Evolutionary conservation across 2,888 invertebrate species (phyloP), one percentile per base, ranked within the genome.

Genomic region (Sipunculus nudus): DNA sequence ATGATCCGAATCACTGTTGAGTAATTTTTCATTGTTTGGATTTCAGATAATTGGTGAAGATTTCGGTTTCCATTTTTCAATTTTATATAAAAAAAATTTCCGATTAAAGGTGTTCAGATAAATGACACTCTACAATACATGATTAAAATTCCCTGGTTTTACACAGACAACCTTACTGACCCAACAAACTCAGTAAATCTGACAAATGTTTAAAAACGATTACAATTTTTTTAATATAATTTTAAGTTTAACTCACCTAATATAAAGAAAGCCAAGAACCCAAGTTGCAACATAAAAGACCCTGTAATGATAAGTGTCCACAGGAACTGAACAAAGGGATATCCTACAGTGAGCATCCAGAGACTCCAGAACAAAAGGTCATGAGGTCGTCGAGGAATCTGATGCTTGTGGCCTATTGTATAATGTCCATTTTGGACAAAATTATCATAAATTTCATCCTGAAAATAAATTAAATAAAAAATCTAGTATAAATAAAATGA

Each of bases 211-310:
- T n/a, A n/a, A n/a, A n/a, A n/a, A n/a, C n/a, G n/a, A n/a, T n/a
- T n/a, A n/a, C n/a, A 43, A 21, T 16, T 13, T 43, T 10, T 10
- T 43, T 10, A 19, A 19, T 10, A 10, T 13, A 10, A 43, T 19
- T 16, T 19, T 16, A 21, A 43, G 8, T 26, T 13, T 21, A 26
- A 91, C 92, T 90, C 87, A 94, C 94, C 91, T 76, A 89, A 87
- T 71, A 87, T 84, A 72, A 93, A 88, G 71, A 93, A 89, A 63
- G 88, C 88, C 75, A 88, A 86, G 65, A 88, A 91, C 77, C 91
- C 87, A 6, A 88, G 87, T 79, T 91, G 88, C 78, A 90, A 89
- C 29, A 90, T 72, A 13, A 90, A 86, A 68, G 90, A 90, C 19
- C 93, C 93, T 6, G 71, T 65, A 16, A 76, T 53, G 31, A 82